A percentile compares a stretch with the other conserved stretches of the same genome.
These are phyloP conservation scores for Belonocnema kinseyi DNA, from an alignment of 1,140 invertebrate species.

Conservation along the genomic window DNA sequence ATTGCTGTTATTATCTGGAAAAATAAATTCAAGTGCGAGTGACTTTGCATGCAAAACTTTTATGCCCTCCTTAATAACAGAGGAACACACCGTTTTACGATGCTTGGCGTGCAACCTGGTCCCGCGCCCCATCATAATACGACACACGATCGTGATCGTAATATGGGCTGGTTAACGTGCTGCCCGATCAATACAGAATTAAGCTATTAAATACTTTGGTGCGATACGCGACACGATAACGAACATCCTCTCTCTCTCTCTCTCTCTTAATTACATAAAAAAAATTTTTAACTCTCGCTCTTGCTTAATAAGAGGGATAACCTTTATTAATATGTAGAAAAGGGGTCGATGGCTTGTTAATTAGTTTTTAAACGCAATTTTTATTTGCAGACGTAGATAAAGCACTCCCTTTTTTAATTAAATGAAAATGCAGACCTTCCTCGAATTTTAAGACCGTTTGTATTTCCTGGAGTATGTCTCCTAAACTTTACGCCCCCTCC, in stretches of 20 bases:
- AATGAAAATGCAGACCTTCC: too few species aligned
- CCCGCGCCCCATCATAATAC: slow-evolving; percentile 48
- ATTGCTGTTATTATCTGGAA: slow-evolving; percentile 35
- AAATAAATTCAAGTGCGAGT: slow-evolving; percentile 51
- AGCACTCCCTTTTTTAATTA: too few species aligned
- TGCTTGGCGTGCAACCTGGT: slow-evolving; percentile 51
- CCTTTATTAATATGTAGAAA: too few species aligned
- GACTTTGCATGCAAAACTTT: slow-evolving; percentile 47
- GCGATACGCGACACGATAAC: slow-evolving; percentile 53
- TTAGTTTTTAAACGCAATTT: too few species aligned
- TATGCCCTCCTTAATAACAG: slow-evolving; percentile 50
- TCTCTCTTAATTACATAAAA: too few species aligned
- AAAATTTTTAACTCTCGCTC: too few species aligned
- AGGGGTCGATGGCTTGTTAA: too few species aligned
- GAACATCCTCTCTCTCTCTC: slow-evolving; percentile 46
- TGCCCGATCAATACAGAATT: slow-evolving; percentile 62
- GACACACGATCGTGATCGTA: slow-evolving; percentile 59
- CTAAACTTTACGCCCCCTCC: too few species aligned
- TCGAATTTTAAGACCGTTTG: too few species aligned
- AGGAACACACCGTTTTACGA: slow-evolving; percentile 55
- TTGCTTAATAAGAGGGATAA: too few species aligned
- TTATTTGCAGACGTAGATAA: too few species aligned
- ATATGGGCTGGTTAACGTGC: slow-evolving; percentile 51
- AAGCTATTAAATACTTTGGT: slow-evolving; percentile 64
- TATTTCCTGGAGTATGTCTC: too few species aligned